phyloP scores from a whole-genome alignment of 2,888 invertebrate species.

The Leucophora obtusa region DNA sequence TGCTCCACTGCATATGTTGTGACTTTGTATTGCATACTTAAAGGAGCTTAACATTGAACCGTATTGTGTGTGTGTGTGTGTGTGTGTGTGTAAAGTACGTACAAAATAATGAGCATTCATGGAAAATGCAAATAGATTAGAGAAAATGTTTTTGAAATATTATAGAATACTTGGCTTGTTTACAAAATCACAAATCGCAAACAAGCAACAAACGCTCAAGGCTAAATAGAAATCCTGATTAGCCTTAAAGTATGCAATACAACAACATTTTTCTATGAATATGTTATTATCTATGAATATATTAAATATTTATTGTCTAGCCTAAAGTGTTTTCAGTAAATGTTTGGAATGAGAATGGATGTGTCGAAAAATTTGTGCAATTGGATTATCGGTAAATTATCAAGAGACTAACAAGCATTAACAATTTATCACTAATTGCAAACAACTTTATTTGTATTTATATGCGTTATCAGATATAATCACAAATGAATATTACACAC shows the following conservation, averaged over 20 bases:
- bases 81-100: constrained; percentile 22
- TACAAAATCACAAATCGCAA: constrained; percentile 38
- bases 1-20: constrained; percentile 52
- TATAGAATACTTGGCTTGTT: constrained; percentile 47
- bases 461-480: not conserved
- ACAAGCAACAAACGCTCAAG: constrained; percentile 35
- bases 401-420: constrained; percentile 17
- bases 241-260: constrained; percentile 27
- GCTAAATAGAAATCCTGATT: constrained; percentile 46
- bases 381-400: constrained; percentile 46
- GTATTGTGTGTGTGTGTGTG: not conserved
- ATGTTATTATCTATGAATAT: constrained; percentile 42
- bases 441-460: too few species aligned
- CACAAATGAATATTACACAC: not conserved
- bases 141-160: constrained; percentile 23
- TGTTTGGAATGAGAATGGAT: not conserved
- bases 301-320: constrained; percentile 40
- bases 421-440: constrained; percentile 59
- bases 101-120: constrained; percentile 48
- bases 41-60: constrained; percentile 51
- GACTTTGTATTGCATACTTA: constrained; percentile 57
- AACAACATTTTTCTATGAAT: not conserved
- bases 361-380: not conserved
- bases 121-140: constrained; percentile 54
- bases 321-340: constrained; percentile 21